phyloP scores from a whole-genome alignment of 2,113 vertebrate species.

The Macroglossus sobrinus region DNA sequence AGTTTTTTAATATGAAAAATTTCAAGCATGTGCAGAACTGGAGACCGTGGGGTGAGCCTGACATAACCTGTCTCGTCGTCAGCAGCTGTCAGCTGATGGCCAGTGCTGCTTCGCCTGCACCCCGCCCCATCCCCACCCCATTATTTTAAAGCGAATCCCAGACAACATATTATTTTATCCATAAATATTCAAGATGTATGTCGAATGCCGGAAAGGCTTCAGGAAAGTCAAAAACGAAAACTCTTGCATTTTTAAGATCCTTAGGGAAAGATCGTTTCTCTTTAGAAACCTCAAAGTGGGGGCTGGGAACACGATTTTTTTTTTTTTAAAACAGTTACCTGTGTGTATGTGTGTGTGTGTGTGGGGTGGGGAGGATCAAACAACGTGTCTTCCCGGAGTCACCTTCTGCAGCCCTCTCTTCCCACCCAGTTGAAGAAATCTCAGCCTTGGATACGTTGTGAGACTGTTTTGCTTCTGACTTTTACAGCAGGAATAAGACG shows the following conservation, averaged over 20 bases:
- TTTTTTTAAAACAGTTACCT: not conserved
- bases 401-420: not conserved
- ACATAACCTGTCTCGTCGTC: too few species aligned
- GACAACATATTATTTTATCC: not conserved
- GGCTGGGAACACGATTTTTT: not conserved
- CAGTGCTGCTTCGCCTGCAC: not conserved
- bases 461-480: not conserved
- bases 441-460: not conserved
- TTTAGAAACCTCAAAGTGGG: not conserved
- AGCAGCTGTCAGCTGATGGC: accelerated
- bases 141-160: not conserved
- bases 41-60: not conserved
- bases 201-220: not conserved
- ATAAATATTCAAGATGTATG: not conserved
- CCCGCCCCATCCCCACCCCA: not conserved
- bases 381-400: not conserved
- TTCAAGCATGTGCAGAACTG: not conserved
- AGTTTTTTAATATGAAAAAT: not conserved
- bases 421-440: not conserved
- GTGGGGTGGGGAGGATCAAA: not conserved
- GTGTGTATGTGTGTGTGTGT: too few species aligned
- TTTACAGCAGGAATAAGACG: not conserved
- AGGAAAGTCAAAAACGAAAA: not conserved
- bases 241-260: not conserved
- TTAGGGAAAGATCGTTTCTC: not conserved